These are phyloP conservation scores for Heliothis subflexa DNA, from an alignment of 1,140 invertebrate species.

Conservation along the genomic window DNA sequence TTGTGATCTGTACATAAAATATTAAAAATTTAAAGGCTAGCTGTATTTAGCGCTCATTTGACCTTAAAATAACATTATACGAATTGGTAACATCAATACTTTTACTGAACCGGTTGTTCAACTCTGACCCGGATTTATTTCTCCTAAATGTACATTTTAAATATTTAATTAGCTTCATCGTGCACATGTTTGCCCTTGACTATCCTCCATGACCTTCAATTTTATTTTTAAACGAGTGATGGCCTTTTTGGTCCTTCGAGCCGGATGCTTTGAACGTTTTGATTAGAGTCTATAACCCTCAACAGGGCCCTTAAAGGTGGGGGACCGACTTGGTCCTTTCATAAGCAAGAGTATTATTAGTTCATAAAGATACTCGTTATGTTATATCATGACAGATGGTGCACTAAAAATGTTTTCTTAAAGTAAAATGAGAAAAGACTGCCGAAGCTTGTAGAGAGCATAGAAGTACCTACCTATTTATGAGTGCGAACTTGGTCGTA, in stretches of 20 bases:
- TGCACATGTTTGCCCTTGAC: neutral
- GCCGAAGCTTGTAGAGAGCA: too few species aligned
- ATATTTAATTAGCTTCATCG: neutral
- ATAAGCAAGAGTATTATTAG: slow-evolving; percentile 30
- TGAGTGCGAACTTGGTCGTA: too few species aligned
- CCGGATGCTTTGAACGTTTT: slow-evolving; percentile 27
- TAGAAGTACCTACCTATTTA: too few species aligned
- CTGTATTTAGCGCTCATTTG: too few species aligned
- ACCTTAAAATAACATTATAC: too few species aligned
- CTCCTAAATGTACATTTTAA: neutral
- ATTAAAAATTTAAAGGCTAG: too few species aligned
- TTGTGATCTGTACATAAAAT: too few species aligned
- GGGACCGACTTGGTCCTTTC: slow-evolving; percentile 13
- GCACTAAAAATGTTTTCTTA: slow-evolving; percentile 26
- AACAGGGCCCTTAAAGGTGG: slow-evolving; percentile 15
- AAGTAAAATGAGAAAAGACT: slow-evolving; percentile 18
- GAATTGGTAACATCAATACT: too few species aligned
- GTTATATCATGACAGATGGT: slow-evolving; percentile 43
- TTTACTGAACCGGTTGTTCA: too few species aligned
- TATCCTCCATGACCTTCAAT: neutral
- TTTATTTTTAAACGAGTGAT: slow-evolving; percentile 7
- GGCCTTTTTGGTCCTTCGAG: slow-evolving; percentile 12
- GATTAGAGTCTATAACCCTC: slow-evolving; percentile 32
- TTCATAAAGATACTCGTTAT: slow-evolving; percentile 46
- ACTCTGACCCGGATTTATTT: too few species aligned